phyloP scores from a whole-genome alignment of 1,140 invertebrate species.

The Ceratoteleas bidentatus region DNA sequence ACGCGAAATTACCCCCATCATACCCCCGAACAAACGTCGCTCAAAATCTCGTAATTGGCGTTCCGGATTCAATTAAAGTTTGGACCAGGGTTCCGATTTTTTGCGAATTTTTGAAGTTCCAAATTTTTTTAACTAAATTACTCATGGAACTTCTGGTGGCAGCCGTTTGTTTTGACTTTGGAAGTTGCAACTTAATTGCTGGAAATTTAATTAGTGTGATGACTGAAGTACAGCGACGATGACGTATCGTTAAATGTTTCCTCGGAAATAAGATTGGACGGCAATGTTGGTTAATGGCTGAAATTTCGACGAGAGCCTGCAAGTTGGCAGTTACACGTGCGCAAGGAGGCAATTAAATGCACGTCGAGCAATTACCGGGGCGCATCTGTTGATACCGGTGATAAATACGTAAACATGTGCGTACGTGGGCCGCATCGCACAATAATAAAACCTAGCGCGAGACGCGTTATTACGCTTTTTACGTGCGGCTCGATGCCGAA shows the following conservation, averaged over 20 bases:
- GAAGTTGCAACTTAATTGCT: no score
- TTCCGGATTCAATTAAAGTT: conserved; percentile 17
- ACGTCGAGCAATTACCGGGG: conserved; percentile 53
- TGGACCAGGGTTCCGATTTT: no score
- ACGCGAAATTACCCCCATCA: conserved; percentile 41
- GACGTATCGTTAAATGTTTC: conserved; percentile 8
- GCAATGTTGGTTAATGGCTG: conserved; percentile 25
- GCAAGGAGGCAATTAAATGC: conserved; percentile 51
- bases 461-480: conserved; percentile 44
- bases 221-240: no score
- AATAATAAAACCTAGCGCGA: conserved; percentile 36
- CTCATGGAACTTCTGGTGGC: no score
- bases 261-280: background rate
- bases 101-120: no score
- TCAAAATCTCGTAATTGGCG: conserved; percentile 20
- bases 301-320: conserved; percentile 16
- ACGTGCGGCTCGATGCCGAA: no score
- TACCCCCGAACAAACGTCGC: conserved; percentile 20
- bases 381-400: conserved; percentile 64
- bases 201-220: no score
- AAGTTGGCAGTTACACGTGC: conserved; percentile 17
- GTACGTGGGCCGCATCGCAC: conserved; percentile 17
- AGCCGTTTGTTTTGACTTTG: no score
- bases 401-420: conserved; percentile 52
- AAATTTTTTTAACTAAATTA: no score